A percentile compares a stretch with the other conserved stretches of the same genome.
These are phyloP conservation scores for Hydrochoerus hydrochaeris DNA, from an alignment of 2,113 vertebrate species.

Conservation along the genomic window DNA sequence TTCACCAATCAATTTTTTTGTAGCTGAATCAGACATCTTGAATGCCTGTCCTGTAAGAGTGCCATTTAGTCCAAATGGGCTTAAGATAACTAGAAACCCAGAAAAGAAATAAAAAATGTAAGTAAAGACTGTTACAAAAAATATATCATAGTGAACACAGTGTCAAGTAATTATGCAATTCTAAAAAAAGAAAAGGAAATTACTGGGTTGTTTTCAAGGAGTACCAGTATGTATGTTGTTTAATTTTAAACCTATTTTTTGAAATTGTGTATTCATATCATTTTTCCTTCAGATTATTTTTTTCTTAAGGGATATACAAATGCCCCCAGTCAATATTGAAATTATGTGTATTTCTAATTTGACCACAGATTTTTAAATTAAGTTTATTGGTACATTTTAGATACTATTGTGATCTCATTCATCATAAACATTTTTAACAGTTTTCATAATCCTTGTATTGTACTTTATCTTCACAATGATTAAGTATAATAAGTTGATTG, in stretches of 20 bases:
- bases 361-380: no score
- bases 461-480: conserved; percentile 61
- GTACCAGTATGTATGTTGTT: not conserved
- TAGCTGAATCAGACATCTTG: conserved; percentile 97
- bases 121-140: conserved; percentile 37
- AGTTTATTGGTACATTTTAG: not conserved
- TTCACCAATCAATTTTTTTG: conserved; percentile 97
- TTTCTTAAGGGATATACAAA: conserved; percentile 23
- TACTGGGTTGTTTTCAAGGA: conserved; percentile 41
- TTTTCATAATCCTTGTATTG: conserved; percentile 37
- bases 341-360: conserved; percentile 30
- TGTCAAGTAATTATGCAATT: conserved; percentile 47
- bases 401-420: not conserved
- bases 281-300: conserved; percentile 43
- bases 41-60: conserved; percentile 98
- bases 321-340: conserved; percentile 16
- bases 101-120: conserved; percentile 53
- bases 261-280: not conserved
- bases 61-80: conserved; percentile 97
- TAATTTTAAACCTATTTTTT: conserved; percentile 54
- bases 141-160: not conserved
- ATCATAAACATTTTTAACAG: conserved; percentile 6
- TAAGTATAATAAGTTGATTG: conserved; percentile 51
- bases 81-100: conserved; percentile 94
- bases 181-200: conserved; percentile 37